Base-by-base conservation (phyloP, 2,113 vertebrate genomes). In the Lepus europaeus region DNA sequence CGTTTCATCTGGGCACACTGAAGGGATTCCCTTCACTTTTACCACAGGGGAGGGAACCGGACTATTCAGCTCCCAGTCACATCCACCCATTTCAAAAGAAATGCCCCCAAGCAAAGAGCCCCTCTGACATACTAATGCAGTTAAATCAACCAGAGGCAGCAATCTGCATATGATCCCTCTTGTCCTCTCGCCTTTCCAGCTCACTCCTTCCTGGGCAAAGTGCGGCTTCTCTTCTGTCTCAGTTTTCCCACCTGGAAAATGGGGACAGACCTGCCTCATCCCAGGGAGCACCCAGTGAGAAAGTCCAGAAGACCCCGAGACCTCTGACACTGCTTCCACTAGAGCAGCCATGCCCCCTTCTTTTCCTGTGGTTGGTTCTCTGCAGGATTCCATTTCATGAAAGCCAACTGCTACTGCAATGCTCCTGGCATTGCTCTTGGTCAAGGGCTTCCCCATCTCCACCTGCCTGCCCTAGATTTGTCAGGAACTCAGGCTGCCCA, bases 31-130 rank as follows among this genome's bases (percentile, higher is more conserved):
- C 16, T 45, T 2, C 17, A 49, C 13, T 69, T 27, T 27, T 6
- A 33, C 14, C 13, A 77, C 13, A 61, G 22, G 39, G 19, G 36
- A 86, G 36, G 23, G 63, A 36, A 74, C 63, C 1, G 13, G 3
- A 61, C 17, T 20, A 22, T 14, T 51, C 4, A 1, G 1, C 2
- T 73, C 22, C 70, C 3, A 3, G 19, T 19, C 33, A 69, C 4
- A n/a, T 3, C 13, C 53, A 61, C 72, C 16, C 20, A 25, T 0
- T 10, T 63, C 0, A 4, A 19, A 19, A 74, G 27, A 63, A 31
- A 36, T 20, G 20, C 4, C 33, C 33, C 6, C 1, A 12, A 72
- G 59, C 73, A 25, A 29, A 63, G 64, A 14, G 27, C 45, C 10
- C 45, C 49, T 33, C n/a, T 8, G 53, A 29, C 7, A 72, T 2